Percentiles rank a stretch among this genome's conserved stretches.
Conservation (phyloP, 2,888 invertebrate species). For the Unio delphinus region DNA sequence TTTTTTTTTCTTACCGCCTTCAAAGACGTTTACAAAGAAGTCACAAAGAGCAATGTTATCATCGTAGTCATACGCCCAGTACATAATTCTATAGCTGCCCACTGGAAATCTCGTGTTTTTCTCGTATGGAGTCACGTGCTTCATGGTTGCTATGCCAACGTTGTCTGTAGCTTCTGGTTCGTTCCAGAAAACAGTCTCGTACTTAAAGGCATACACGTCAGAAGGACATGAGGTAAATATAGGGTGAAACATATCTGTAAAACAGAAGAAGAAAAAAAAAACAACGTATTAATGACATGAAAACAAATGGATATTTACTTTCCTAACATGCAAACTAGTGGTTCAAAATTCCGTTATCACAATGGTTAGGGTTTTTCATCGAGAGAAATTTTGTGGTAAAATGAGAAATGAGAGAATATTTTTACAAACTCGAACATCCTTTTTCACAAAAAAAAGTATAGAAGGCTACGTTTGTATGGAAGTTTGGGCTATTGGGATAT, state of each 20-base stretch:
- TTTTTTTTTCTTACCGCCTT: conserved; percentile 6
- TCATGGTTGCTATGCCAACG: conserved; percentile 23
- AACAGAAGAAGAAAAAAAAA: background rate
- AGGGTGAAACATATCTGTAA: conserved; percentile 27
- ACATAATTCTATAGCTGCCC: conserved; percentile 23
- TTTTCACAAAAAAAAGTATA: too few species aligned
- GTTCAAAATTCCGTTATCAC: too few species aligned
- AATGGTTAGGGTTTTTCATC: too few species aligned
- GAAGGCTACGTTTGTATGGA: too few species aligned
- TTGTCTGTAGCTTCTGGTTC: conserved; percentile 29
- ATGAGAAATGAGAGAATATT: too few species aligned
- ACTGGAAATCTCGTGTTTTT: conserved; percentile 2
- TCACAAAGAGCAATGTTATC: conserved; percentile 27
- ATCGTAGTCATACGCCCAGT: conserved; percentile 26
- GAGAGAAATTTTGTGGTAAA: too few species aligned
- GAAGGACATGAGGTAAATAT: conserved; percentile 26
- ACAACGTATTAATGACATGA: background rate
- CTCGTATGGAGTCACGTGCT: conserved; percentile 10
- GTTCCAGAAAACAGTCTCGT: conserved; percentile 20
- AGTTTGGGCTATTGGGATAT: too few species aligned
- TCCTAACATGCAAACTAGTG: too few species aligned
- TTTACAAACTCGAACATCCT: too few species aligned
- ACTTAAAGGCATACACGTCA: conserved; percentile 12
- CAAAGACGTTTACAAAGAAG: conserved; percentile 17
- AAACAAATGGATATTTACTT: background rate